Evolutionary conservation across 2,797 vertebrate species (phyloP), one percentile per base, ranked within the genome.

Genomic region (Aldrovandia affinis): DNA sequence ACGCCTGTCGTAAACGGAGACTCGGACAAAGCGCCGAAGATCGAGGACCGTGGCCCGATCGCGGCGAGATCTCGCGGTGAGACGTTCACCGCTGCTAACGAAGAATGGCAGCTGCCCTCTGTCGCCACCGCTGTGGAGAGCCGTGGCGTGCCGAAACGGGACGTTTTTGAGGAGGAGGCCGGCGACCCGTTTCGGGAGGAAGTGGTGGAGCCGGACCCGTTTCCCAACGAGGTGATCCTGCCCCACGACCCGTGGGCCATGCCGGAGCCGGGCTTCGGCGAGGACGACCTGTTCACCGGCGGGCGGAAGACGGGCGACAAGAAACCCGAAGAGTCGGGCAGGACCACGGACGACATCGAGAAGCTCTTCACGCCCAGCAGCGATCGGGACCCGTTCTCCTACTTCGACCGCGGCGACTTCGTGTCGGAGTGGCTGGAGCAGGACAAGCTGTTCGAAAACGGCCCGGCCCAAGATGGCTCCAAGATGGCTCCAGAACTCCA

Each of bases 191-290:
- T 44, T 9, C 82, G 82, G n/a, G 88, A 89, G 7, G 86, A 39
- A 75, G 70, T 91, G 44, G 88, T 85, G 3, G 79, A n/a, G n/a
- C n/a, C 87, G 82, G 89, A 93, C 84, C 93, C 92, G 1, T 95
- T 93, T 54, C 91, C 93, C 39, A 92, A 3, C 25, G 87, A 84
- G 30, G 84, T 89, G 0, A 84, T 91, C 9, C 82, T 92, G 20
- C 78, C 88, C 54, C 89, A 87, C 83, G 92, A 94, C 86, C 89
- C 90, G 0, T 92, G 89, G 92, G 85, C 87, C 39, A 84, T 90
- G 42, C 78, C 73, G 39, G 88, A 90, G 59, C 77, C 85, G 18
- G 87, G 81, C 39, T 86, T 85, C 44, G 75, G 85, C 78, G 81
- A 28, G 55, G 83, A 89, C 61, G 75, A 82, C 25, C 6, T 90